phyloP scores from a whole-genome alignment of 2,797 vertebrate species.

The Aulostomus chinensis region DNA sequence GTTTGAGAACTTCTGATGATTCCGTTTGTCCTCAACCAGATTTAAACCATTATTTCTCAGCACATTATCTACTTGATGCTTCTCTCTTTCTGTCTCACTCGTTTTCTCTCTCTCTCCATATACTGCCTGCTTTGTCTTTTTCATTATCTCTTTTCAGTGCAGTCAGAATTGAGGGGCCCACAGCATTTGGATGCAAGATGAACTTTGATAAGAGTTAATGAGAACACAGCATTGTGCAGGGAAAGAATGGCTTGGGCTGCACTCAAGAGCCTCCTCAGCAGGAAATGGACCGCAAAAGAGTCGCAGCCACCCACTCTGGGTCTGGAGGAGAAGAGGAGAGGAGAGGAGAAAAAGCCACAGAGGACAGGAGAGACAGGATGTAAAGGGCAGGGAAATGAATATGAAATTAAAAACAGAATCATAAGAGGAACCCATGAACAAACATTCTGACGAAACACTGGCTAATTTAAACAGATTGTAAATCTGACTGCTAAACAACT shows the following conservation, averaged over 20 bases:
- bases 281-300: conserved; percentile 74
- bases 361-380: conserved; percentile 13
- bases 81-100: not conserved
- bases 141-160: conserved; percentile 62
- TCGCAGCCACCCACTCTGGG: conserved; percentile 42
- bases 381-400: conserved; percentile 9
- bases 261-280: conserved; percentile 73
- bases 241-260: conserved; percentile 72
- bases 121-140: conserved; percentile 56
- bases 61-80: conserved; percentile 56
- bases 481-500: too few relatives aligned
- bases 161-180: conserved; percentile 61
- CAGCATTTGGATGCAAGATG: conserved; percentile 83
- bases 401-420: conserved; percentile 1
- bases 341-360: conserved; percentile 8
- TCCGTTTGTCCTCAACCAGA: conserved; percentile 57
- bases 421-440: not conserved
- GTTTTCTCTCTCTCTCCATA: conserved; percentile 1
- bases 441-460: too few relatives aligned
- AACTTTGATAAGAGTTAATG: conserved; percentile 88
- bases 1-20: conserved; percentile 57
- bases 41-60: conserved; percentile 69
- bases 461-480: too few relatives aligned
- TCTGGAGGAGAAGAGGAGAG: conserved; percentile 27
- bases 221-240: conserved; percentile 79